These are phyloP conservation scores for Diorhabda carinulata DNA, from an alignment of 1,140 invertebrate species.

Conservation along the genomic window DNA sequence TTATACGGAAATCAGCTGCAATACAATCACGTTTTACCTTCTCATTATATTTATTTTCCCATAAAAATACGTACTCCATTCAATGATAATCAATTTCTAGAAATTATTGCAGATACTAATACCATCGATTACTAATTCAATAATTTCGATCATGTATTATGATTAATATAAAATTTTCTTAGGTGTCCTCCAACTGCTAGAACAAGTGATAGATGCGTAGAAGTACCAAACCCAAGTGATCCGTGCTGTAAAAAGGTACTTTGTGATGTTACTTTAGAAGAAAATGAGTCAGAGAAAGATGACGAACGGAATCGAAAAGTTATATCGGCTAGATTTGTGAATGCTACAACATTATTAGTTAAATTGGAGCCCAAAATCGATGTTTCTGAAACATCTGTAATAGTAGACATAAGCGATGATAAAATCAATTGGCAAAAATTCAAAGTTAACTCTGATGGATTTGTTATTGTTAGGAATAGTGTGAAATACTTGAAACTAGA, in stretches of 20 bases:
- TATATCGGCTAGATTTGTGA: slow-evolving; percentile 44
- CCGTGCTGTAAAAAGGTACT: slow-evolving; percentile 77
- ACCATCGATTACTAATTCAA: too few species aligned
- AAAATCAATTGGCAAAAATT: slow-evolving; percentile 46
- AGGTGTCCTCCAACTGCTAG: slow-evolving; percentile 55
- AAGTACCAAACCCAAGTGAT: slow-evolving; percentile 71
- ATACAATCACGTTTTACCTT: too few species aligned
- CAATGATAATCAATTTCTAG: too few species aligned
- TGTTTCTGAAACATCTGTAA: slow-evolving; percentile 35
- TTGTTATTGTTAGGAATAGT: slow-evolving; percentile 40
- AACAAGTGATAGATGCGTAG: slow-evolving; percentile 65
- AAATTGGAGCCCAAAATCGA: slow-evolving; percentile 43
- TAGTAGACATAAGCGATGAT: slow-evolving; percentile 47
- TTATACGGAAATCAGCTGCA: too few species aligned
- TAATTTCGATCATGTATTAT: too few species aligned
- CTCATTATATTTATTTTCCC: too few species aligned
- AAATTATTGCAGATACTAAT: too few species aligned
- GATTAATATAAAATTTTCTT: slow-evolving; percentile 12
- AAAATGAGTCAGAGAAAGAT: slow-evolving; percentile 56
- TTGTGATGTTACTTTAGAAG: slow-evolving; percentile 74
- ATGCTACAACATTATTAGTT: slow-evolving; percentile 44
- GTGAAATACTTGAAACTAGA: slow-evolving; percentile 42
- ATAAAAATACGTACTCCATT: too few species aligned
- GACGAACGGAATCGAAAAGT: slow-evolving; percentile 39
- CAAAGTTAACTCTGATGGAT: slow-evolving; percentile 42